Base-by-base conservation (phyloP, 2,113 vertebrate genomes). In the Lepus americanus region DNA sequence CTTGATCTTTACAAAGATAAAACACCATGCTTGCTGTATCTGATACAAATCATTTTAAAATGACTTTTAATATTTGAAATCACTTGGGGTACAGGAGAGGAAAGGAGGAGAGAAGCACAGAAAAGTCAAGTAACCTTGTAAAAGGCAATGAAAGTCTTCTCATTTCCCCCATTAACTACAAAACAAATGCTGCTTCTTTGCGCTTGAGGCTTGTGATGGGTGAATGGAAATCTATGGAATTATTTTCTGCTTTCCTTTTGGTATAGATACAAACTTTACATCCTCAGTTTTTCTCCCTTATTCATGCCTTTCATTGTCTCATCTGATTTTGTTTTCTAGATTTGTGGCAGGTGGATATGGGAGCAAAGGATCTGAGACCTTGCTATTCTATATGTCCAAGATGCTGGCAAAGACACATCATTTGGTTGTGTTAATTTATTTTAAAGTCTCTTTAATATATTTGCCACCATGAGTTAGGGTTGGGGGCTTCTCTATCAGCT, bases 51-150 rank as follows among this genome's bases (percentile, higher is more conserved):
- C 55, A 51, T 74, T 89, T 84, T 82, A 55, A 84, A 89, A 84
- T 84, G 84, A 89, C n/a, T 64, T 86, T 86, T 83, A 53, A 36
- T 74, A 73, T 87, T 95, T 87, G 80, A 92, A 87, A 78, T 94
- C 64, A 49, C 25, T 77, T 83, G 73, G 16, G 36, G 67, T 70
- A 7, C 33, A n/a, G 59, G 14, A 9, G 66, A 19, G 63, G 29
- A 78, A 76, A 89, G 74, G 51, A 61, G 76, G 64, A 95, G 27
- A 88, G 69, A 96, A 79, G 22, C 67, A 70, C 14, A 39, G 74
- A 93, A 63, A 86, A 61, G 61, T 36, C 3, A 77, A 9, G 6
- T 23, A 87, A 33, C 23, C 72, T 51, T 80, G 9, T 72, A 95
- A 87, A 74, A 22, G 83, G 69, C 53, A 93, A 78, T 74, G 5